Percentiles rank a stretch among this genome's conserved stretches.
Evolutionary conservation across 2,113 vertebrate genomes (phyloP).

Genomic region (Coryphaenoides rupestris): DNA sequence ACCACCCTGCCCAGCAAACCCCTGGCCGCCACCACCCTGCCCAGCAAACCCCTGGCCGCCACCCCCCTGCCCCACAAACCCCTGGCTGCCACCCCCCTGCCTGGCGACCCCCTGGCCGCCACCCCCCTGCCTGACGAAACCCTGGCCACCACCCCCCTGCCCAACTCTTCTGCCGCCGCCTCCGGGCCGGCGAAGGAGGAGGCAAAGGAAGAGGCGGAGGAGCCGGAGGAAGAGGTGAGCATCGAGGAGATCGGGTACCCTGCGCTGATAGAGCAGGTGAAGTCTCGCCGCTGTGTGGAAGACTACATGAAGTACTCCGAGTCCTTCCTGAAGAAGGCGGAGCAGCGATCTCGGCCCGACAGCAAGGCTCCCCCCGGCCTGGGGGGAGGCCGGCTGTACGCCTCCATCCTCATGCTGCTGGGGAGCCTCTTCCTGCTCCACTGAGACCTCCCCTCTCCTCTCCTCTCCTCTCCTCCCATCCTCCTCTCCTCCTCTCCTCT

Average conservation of each 20-base stretch:
- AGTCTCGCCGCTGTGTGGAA: constrained; percentile 59
- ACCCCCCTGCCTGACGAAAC: too few species aligned
- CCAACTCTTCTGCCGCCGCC: too few species aligned
- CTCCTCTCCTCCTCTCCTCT: too few species aligned
- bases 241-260: constrained; percentile 71
- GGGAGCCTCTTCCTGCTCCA: constrained; percentile 65
- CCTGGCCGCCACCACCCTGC: too few species aligned
- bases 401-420: constrained; percentile 46
- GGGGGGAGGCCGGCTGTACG: constrained; percentile 41
- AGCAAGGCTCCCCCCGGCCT: constrained; percentile 22
- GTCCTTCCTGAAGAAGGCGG: constrained; percentile 47
- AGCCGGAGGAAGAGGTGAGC: constrained; percentile 36
- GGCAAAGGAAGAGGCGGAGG: constrained; percentile 18
- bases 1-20: background rate
- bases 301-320: constrained; percentile 58
- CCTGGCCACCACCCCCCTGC: background rate
- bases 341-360: constrained; percentile 8
- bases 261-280: constrained; percentile 62
- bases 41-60: background rate
- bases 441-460: constrained; percentile 38
- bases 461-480: too few species aligned
- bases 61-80: background rate
- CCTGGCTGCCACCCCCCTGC: too few species aligned
- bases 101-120: background rate
- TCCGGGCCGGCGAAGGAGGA: background rate